These are phyloP conservation scores for Dromas ardeola DNA, from an alignment of 2,113 vertebrate species.

Conservation along the genomic window DNA sequence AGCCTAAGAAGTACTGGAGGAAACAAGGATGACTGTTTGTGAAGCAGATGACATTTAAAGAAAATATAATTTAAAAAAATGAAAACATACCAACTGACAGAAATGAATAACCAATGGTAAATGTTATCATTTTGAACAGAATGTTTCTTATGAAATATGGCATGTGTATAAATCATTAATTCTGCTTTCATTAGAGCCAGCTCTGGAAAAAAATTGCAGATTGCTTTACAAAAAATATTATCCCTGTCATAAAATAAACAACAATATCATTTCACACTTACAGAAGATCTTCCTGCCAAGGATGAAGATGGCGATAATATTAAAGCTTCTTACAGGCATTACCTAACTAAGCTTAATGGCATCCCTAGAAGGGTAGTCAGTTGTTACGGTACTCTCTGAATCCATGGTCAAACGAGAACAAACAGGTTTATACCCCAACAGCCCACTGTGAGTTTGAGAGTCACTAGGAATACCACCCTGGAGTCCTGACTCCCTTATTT, in stretches of 20 bases:
- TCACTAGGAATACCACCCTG: background rate
- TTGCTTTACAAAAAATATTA: background rate
- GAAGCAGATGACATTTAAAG: conserved; percentile 24
- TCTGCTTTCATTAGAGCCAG: background rate
- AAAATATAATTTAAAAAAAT: background rate
- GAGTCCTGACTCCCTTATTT: background rate
- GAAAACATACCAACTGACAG: background rate
- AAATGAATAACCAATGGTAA: conserved; percentile 10
- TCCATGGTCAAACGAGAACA: background rate
- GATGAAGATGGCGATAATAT: background rate
- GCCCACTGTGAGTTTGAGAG: background rate
- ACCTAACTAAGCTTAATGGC: background rate
- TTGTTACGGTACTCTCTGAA: background rate
- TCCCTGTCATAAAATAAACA: background rate
- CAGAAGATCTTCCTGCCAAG: background rate
- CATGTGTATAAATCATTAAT: background rate
- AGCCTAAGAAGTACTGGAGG: background rate
- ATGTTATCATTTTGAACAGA: conserved; percentile 12
- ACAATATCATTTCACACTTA: background rate
- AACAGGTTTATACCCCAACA: background rate
- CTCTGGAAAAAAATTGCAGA: background rate
- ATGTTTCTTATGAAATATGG: conserved; percentile 20
- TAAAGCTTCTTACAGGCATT: background rate
- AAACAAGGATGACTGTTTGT: background rate
- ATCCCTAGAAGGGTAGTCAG: background rate